phyloP scores from a whole-genome alignment of 2,113 vertebrate species.

The Fregetta grallaria region DNA sequence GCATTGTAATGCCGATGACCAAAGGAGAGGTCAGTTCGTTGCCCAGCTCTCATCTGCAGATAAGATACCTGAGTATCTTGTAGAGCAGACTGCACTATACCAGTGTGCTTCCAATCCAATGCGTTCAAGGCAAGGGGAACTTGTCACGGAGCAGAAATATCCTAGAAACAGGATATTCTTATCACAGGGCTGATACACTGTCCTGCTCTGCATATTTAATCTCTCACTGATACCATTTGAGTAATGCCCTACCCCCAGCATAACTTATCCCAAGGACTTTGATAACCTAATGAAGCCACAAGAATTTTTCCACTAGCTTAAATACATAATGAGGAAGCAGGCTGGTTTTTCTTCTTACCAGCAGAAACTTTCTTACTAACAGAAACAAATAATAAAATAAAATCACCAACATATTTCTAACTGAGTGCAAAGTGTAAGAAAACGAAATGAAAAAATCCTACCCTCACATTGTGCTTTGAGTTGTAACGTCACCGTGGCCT shows the following conservation, averaged over 20 bases:
- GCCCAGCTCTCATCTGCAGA: not conserved
- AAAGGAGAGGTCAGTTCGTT: not conserved
- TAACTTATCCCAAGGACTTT: not conserved
- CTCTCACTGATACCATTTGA: not conserved
- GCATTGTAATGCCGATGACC: not conserved
- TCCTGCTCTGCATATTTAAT: not conserved
- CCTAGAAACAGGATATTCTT: not conserved
- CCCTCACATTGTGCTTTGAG: slow-evolving; percentile 31
- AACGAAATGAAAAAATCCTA: not conserved
- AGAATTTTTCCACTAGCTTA: not conserved
- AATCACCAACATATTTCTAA: not conserved
- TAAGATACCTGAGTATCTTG: not conserved
- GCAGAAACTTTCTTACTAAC: not conserved
- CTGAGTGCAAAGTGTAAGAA: not conserved
- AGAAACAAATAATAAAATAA: not conserved
- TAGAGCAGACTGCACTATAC: not conserved
- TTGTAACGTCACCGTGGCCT: not conserved
- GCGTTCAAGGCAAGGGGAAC: not conserved
- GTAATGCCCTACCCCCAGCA: not conserved
- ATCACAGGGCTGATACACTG: not conserved
- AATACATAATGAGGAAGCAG: not conserved
- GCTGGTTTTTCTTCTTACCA: not conserved
- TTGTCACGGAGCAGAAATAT: not conserved
- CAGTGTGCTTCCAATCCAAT: not conserved
- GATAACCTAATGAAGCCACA: not conserved